Base-by-base conservation (phyloP, 2,113 vertebrate species). In the Istiophorus platypterus region DNA sequence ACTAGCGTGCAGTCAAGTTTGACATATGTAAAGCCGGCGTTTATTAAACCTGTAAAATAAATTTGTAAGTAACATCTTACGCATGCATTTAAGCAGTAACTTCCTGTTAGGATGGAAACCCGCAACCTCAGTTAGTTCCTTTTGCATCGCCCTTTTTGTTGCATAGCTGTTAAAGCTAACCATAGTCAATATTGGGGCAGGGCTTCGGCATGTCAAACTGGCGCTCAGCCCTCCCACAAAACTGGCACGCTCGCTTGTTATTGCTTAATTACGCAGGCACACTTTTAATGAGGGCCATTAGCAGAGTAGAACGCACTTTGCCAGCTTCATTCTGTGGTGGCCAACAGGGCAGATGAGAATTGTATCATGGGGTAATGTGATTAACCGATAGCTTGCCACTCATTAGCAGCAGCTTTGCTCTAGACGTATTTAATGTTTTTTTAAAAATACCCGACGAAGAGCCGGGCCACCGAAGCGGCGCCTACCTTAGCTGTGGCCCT, bases 401-500 rank as follows among this genome's bases (percentile, higher is more conserved):
- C 56, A 78, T 71, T 67, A 47, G 26, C 51, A 70, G 18, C 18
- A 67, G n/a, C 45, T 82, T 68, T 65, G n/a, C 54, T 49, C 8
- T 29, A 1, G 14, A 56, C 45, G 78, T 13, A 22, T 5, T 51
- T 56, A 2, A 42, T 29, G 20, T 27, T 69, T 81, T 77, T n/a
- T n/a, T n/a, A n/a, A n/a, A 26, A 34, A 59, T 39, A 26, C 52
- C 2, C 14, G 13, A 22, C 57, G 31, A 3, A n/a, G 7, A 61
- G 18, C 20, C 39, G n/a, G 58, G 31, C 27, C 17, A 66, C 7
- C 27, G 15, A 26, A 20, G 34, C 20, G 11, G 56, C 11, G 71
- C 96, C 94, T 95, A 99, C 98, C 98, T 99, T 99, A 70, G 98
- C 98, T 15, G 98, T 99, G 82, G 98, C 98, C 86, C 97, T 97